These are phyloP conservation scores for Cataglyphis rosenhaueri DNA, from an alignment of 2,888 invertebrate species.

Conservation along the genomic window DNA sequence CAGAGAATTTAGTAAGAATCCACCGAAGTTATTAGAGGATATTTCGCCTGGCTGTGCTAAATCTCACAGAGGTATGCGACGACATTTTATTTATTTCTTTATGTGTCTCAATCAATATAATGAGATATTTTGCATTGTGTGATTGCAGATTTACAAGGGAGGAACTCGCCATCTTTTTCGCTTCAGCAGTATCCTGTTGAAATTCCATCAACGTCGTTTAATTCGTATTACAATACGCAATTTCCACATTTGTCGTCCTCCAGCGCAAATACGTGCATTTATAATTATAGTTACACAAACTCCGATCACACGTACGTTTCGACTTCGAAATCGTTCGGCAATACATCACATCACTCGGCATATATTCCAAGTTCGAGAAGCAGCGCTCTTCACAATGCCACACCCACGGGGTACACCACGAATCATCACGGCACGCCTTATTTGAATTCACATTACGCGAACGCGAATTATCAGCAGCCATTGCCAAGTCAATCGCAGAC, in stretches of 20 bases:
- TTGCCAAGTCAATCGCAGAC: conserved; percentile 68
- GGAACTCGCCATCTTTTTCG: conserved; percentile 81
- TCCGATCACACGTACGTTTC: conserved; percentile 72
- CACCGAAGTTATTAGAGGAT: conserved; percentile 86
- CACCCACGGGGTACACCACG: conserved; percentile 77
- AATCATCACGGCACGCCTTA: conserved; percentile 78
- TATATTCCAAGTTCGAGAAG: conserved; percentile 72
- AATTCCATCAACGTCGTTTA: conserved; percentile 79
- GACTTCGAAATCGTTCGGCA: conserved; percentile 71
- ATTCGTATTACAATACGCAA: conserved; percentile 80
- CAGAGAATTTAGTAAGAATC: conserved; percentile 91
- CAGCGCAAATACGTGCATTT: conserved; percentile 78
- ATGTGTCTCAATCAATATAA: background rate
- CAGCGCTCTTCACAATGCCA: conserved; percentile 72
- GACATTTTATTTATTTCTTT: background rate
- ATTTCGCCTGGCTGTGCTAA: conserved; percentile 76
- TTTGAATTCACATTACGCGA: conserved; percentile 78
- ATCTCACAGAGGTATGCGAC: conserved; percentile 79
- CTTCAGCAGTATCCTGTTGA: conserved; percentile 79
- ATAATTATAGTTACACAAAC: conserved; percentile 82
- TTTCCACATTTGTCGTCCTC: conserved; percentile 81
- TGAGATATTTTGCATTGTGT: background rate
- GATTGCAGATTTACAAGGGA: conserved; percentile 80
- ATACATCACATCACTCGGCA: conserved; percentile 74
- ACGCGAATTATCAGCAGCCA: conserved; percentile 79